These are phyloP conservation scores for Heliconius melpomene DNA, from an alignment of 1,140 invertebrate genomes.

Conservation along the genomic window DNA sequence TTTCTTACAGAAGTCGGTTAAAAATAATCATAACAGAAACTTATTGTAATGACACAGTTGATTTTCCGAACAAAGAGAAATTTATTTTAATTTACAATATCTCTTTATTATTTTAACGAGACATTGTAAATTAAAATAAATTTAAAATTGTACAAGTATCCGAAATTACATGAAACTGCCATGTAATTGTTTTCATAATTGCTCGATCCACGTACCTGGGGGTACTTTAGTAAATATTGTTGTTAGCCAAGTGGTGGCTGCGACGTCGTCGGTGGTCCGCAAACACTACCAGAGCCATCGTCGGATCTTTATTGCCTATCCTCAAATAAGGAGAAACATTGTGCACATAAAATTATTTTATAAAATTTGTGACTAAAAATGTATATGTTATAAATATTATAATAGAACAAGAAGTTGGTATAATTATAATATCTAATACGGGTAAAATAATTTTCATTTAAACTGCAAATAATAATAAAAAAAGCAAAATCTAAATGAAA, in stretches of 20 bases:
- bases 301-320: constrained; percentile 61
- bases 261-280: constrained; percentile 68
- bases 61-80: too few relatives aligned
- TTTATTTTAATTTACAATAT: too few relatives aligned
- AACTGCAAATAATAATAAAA: too few relatives aligned
- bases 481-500: too few relatives aligned
- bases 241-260: constrained; percentile 42
- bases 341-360: not conserved
- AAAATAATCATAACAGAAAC: too few relatives aligned
- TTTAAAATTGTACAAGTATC: not conserved
- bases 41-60: too few relatives aligned
- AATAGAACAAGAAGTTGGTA: too few relatives aligned
- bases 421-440: not conserved
- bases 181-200: constrained; percentile 32
- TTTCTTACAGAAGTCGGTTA: too few relatives aligned
- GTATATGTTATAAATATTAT: too few relatives aligned
- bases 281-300: constrained; percentile 61
- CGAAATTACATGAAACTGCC: not conserved
- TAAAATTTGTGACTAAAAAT: not conserved
- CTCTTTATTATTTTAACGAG: not conserved
- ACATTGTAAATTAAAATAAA: constrained; percentile 4
- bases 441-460: too few relatives aligned
- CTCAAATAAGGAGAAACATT: constrained; percentile 2
- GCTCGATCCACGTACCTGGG: constrained; percentile 20
- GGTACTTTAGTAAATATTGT: constrained; percentile 50